These are phyloP conservation scores for Ochropleura plecta DNA, from an alignment of 2,888 invertebrate genomes.

Conservation along the genomic window DNA sequence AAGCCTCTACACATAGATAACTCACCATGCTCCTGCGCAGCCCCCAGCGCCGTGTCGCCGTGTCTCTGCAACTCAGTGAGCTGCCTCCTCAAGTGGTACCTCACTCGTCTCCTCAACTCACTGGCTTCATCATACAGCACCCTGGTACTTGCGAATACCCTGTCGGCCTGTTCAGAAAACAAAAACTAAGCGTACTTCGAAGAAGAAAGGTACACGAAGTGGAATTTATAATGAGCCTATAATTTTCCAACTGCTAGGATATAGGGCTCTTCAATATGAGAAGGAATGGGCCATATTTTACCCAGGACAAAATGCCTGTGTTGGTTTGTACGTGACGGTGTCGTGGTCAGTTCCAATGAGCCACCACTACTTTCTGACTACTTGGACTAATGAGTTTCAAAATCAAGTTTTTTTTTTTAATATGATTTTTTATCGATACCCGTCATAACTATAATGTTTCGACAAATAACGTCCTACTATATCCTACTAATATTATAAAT, in stretches of 20 bases:
- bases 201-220: neutral
- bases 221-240: neutral
- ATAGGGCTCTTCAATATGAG: neutral
- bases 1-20: neutral
- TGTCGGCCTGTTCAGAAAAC: slow-evolving; percentile 72
- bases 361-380: neutral
- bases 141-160: slow-evolving; percentile 83
- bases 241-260: neutral
- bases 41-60: slow-evolving; percentile 93
- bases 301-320: neutral
- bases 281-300: neutral
- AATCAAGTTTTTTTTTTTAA: neutral
- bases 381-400: neutral
- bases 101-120: slow-evolving; percentile 85
- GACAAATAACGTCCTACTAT: too few relatives aligned
- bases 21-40: slow-evolving; percentile 93
- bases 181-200: neutral
- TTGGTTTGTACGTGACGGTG: neutral
- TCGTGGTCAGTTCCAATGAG: neutral
- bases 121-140: slow-evolving; percentile 87
- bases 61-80: slow-evolving; percentile 90
- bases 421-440: neutral
- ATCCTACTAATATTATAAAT: too few relatives aligned
- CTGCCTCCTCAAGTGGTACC: slow-evolving; percentile 88
- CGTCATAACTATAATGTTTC: neutral